Base-by-base conservation (phyloP, 2,888 invertebrate species). In the Coleophora flavipennella region DNA sequence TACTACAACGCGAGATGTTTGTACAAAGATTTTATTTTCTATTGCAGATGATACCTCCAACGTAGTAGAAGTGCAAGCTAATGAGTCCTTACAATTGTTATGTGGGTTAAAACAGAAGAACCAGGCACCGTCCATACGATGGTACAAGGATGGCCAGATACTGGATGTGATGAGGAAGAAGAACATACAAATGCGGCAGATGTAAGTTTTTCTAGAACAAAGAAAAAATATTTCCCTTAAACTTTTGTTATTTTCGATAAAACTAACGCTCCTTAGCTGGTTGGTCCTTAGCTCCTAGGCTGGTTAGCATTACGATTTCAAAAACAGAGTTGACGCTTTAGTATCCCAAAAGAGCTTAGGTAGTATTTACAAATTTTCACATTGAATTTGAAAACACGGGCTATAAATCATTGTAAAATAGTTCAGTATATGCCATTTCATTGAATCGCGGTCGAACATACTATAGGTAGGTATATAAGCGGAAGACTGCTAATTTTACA, bases 81-180 rank as follows among this genome's bases (percentile, higher is more conserved):
- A 79, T 40, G 85, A 86, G 44, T 64, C 70, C 36, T 44, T 86
- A 1, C 67, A 79, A 3, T 53, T 86, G n/a, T 52, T 71, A 1
- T 85, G 85, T 46, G 73, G 72, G 0, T 43, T 67, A 32, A 69
- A 63, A 39, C 49, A 59, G 0, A 57, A 58, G 29, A 57, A 54
- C 20, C 69, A 67, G 42, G 50, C 58, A 9, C 62, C 63, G 6
- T 36, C 50, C 0, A 61, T 84, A 7, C 58, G 62, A 8, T 86
- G 86, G 86, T 77, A 62, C 50, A 76, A 78, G 33, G 76, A 85
- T 43, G 85, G 78, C 0, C 60, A 64, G 42, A 57, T 61, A 2
- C 36, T 83, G 8, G 72, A 72, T 20, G 53, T 20, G 48, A 1
- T 55, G 55, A 38, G 41, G 50, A 3, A 71, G 58, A 41, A 57